These are phyloP conservation scores for Noctua pronuba DNA, from an alignment of 2,888 invertebrate genomes.

Conservation along the genomic window DNA sequence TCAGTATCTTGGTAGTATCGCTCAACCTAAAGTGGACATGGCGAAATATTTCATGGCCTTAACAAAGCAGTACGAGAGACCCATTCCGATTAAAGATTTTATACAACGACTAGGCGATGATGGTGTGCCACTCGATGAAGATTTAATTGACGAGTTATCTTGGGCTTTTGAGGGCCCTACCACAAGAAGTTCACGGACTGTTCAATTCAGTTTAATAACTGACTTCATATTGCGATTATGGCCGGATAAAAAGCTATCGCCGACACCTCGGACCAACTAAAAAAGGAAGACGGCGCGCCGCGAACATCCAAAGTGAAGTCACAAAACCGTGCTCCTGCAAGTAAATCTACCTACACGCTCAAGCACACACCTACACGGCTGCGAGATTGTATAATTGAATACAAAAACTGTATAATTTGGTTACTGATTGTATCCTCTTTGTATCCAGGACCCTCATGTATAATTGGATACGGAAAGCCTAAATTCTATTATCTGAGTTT, in stretches of 20 bases:
- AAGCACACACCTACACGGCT: too few relatives aligned
- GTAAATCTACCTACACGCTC: too few relatives aligned
- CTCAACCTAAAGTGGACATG: conserved; percentile 61
- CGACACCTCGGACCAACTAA: too few relatives aligned
- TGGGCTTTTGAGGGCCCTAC: conserved; percentile 46
- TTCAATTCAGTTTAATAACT: conserved; percentile 32
- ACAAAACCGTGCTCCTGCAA: too few relatives aligned
- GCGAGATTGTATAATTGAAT: too few relatives aligned
- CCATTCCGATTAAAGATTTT: conserved; percentile 31
- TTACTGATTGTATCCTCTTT: too few relatives aligned
- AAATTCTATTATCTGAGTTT: too few relatives aligned
- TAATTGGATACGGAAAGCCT: too few relatives aligned
- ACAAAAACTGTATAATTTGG: too few relatives aligned
- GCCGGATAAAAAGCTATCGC: conserved; percentile 44
- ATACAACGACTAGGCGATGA: conserved; percentile 17
- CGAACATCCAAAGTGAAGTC: too few relatives aligned
- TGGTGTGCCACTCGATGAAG: conserved; percentile 32
- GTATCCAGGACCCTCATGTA: too few relatives aligned
- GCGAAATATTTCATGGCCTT: conserved; percentile 66
- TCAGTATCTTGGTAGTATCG: conserved; percentile 64
- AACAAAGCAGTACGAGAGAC: conserved; percentile 18
- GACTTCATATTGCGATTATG: conserved; percentile 48
- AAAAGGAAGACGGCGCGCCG: too few relatives aligned
- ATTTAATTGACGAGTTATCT: conserved; percentile 24
- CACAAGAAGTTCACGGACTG: conserved; percentile 17